Evolutionary conservation across 2,888 invertebrate species (phyloP), one percentile per base, ranked within the genome.

Genomic region (Eumerus sabulonum): DNA sequence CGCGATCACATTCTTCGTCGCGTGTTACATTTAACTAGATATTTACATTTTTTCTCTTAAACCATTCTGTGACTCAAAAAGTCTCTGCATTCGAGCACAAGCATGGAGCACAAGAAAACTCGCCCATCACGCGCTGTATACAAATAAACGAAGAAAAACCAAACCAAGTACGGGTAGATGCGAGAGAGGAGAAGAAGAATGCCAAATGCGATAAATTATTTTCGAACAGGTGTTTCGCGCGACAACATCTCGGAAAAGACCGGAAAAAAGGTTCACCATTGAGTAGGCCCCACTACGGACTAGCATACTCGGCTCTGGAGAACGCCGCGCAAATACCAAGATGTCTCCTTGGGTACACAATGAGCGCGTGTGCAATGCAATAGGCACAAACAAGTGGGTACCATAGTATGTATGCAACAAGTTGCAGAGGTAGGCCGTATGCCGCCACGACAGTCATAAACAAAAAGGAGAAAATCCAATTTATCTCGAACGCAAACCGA

Each of bases 191-290:
- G 7, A 27, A 27, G 7, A 27, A 51, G 44, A 67, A 72, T 73
- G 35, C 74, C 63, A 74, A 74, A 64, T 50, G 70, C 79, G 64
- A 79, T 79, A 79, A 79, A 79, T 74, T 79, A 79, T 79, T 79
- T 74, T 68, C 68, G 79, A 79, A 79, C 79, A 79, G 79, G 79
- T 79, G 79, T 79, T 74, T 70, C 68, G 68, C 63, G 74, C 79
- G 79, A 79, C 79, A 74, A 79, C 79, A 79, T 74, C 74, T 79
- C 63, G 5, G 64, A 59, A 60, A 79, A 74, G 70, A 68, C 60
- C 68, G 68, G 68, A 74, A 74, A 79, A 54, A 64, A 60, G 64
- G 19, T 79, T 50, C 47, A 16, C 56, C 59, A 60, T 59, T 70
- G 70, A 68, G 59, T 64, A 54, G 64, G 57, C 53, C 57, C 47